A percentile compares a stretch with the other conserved stretches of the same genome.
Conservation (phyloP, 2,113 vertebrate genomes). For the Plestiodon gilberti region DNA sequence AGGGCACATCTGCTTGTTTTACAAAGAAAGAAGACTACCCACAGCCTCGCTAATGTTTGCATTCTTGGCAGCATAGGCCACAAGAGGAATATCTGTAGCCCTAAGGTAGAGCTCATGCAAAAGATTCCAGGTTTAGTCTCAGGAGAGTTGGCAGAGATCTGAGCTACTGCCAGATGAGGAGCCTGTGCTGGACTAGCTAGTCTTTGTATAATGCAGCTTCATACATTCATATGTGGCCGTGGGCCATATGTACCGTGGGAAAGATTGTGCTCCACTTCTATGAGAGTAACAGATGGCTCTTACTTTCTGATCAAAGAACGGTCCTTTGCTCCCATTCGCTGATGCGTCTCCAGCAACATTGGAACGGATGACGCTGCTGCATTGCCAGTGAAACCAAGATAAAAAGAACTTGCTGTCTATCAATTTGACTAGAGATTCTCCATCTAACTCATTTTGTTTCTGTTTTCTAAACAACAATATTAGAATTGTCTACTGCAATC, state of each 20-base stretch:
- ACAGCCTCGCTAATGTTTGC: neutral
- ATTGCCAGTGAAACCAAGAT: neutral
- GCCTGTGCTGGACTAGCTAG: neutral
- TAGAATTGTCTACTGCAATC: neutral
- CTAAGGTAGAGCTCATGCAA: neutral
- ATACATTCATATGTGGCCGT: neutral
- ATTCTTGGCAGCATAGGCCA: neutral
- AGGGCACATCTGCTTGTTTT: neutral
- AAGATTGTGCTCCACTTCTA: neutral
- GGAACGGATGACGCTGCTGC: neutral
- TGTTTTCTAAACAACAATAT: neutral
- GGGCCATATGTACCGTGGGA: neutral
- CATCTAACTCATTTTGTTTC: neutral
- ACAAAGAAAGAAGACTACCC: neutral
- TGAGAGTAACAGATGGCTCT: neutral
- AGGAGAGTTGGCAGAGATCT: neutral
- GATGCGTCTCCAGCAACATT: neutral
- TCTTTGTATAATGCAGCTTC: neutral
- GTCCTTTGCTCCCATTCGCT: neutral
- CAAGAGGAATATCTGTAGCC: neutral
- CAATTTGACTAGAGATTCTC: neutral
- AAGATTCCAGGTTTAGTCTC: neutral
- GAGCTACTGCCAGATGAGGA: neutral
- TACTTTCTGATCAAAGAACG: neutral
- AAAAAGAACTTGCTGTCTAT: neutral